Conservation (phyloP, 2,888 invertebrate species). For the Chironomus riparius region DNA sequence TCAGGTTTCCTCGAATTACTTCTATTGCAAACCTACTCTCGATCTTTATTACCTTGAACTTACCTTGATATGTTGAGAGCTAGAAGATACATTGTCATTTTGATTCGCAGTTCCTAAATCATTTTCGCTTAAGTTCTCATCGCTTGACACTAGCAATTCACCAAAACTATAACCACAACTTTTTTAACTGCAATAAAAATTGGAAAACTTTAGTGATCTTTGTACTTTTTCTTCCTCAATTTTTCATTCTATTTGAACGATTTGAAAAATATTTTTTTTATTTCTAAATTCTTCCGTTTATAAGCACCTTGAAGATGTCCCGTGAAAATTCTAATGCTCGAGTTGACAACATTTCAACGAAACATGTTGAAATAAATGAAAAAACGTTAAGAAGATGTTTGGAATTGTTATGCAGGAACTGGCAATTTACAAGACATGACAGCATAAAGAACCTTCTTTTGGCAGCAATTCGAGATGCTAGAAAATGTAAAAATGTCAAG, state of each 20-base stretch:
- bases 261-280: neutral
- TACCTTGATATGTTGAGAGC: too few species aligned
- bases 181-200: neutral
- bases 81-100: too few species aligned
- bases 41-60: too few species aligned
- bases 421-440: neutral
- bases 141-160: too few species aligned
- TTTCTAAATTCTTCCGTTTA: neutral
- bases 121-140: too few species aligned
- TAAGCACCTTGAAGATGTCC: too few species aligned
- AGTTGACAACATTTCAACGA: neutral
- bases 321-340: neutral
- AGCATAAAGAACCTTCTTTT: neutral
- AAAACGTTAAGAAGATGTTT: neutral
- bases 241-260: neutral
- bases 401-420: neutral
- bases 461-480: neutral
- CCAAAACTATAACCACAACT: neutral
- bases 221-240: neutral
- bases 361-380: neutral
- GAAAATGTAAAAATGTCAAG: neutral
- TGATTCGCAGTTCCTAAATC: too few species aligned
- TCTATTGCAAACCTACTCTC: too few species aligned
- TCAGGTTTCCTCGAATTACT: too few species aligned
- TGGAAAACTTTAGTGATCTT: conserved; percentile 22